A percentile compares a stretch with the other conserved stretches of the same genome.
Evolutionary conservation across 2,113 vertebrate species (phyloP).

Genomic region (Cinclus cinclus): DNA sequence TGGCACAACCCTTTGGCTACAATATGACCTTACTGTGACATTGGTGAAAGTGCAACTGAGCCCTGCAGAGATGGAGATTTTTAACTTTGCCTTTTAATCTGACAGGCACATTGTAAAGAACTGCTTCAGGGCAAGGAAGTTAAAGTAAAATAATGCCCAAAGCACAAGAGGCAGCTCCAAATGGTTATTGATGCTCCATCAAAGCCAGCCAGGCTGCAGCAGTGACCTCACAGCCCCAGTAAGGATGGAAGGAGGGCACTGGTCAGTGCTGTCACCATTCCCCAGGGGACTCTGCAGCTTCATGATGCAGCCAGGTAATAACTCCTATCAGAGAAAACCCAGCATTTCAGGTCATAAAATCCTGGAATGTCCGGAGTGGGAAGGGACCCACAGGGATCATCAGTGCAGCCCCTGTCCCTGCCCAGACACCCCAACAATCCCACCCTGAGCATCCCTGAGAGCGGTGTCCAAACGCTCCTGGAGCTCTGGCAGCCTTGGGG

Average conservation of each 20-base stretch:
- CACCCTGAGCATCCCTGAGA: background rate
- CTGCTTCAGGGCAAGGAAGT: slow-evolving; percentile 29
- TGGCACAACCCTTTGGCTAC: slow-evolving; percentile 50
- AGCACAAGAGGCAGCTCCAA: background rate
- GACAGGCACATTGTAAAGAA: background rate
- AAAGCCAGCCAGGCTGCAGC: background rate
- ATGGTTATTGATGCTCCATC: background rate
- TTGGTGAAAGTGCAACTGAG: background rate
- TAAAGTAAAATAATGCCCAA: background rate
- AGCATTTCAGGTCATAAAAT: background rate
- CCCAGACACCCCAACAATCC: background rate
- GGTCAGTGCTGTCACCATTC: background rate
- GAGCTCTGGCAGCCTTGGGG: background rate
- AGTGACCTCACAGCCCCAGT: background rate
- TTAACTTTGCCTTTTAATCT: background rate
- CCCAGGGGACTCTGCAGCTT: background rate
- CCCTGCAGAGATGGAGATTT: background rate
- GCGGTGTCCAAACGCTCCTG: background rate
- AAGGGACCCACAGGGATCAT: rapidly evolving
- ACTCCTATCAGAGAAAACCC: background rate
- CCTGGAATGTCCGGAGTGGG: rapidly evolving
- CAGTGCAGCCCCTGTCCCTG: rapidly evolving
- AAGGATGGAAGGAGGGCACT: background rate
- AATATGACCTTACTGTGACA: slow-evolving; percentile 18
- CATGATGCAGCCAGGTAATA: background rate